Percentiles rank a stretch among this genome's conserved stretches.
phyloP scores from a whole-genome alignment of 2,113 vertebrate genomes.

The Semicossyphus pulcher region DNA sequence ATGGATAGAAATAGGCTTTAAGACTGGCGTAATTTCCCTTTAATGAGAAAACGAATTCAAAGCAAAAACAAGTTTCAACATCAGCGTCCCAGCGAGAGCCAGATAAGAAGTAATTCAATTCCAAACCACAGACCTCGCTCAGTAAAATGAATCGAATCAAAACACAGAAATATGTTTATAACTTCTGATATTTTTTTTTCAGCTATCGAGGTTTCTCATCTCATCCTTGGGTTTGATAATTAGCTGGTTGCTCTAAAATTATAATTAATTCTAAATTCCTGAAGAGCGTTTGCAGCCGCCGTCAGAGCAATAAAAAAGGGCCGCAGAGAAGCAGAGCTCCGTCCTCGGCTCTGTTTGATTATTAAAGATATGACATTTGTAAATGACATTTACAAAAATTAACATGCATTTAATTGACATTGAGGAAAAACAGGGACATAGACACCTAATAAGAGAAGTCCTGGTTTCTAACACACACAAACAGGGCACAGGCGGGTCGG shows the following conservation, averaged over 20 bases:
- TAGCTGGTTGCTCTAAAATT: not conserved
- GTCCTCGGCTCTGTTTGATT: slow-evolving; percentile 51
- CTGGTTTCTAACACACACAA: slow-evolving; percentile 26
- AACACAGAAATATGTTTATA: not conserved
- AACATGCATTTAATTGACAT: slow-evolving; percentile 51
- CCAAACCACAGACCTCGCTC: not conserved
- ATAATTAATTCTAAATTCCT: not conserved
- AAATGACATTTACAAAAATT: slow-evolving; percentile 60
- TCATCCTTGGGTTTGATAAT: not conserved
- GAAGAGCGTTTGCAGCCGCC: not conserved
- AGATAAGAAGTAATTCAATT: no score
- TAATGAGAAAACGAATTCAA: no score
- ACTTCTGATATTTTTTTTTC: not conserved
- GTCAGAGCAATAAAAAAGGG: not conserved
- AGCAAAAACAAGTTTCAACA: no score
- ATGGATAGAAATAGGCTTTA: no score
- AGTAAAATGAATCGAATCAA: not conserved
- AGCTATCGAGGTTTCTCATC: not conserved
- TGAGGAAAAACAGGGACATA: slow-evolving; percentile 27
- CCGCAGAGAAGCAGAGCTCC: slow-evolving; percentile 12
- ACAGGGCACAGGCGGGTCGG: slow-evolving; percentile 46
- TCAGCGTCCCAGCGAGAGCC: no score
- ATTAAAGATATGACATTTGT: slow-evolving; percentile 60
- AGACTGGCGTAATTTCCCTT: no score
- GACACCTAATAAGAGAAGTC: slow-evolving; percentile 34